Evolutionary conservation across 2,888 invertebrate species (phyloP).

Genomic region (Campoplex capitator): DNA sequence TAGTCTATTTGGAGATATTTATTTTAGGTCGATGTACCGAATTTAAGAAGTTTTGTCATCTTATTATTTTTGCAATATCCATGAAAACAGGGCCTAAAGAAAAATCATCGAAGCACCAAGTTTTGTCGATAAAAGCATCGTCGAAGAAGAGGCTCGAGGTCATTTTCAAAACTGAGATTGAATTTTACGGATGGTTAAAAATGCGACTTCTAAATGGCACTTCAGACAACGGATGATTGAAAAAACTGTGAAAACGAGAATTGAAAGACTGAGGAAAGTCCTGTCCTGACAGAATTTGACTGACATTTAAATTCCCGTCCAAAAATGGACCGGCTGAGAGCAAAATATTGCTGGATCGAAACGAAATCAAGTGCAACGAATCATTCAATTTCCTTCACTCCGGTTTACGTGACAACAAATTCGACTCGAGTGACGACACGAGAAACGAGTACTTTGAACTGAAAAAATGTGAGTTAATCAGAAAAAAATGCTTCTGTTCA

Average conservation of each 20-base stretch:
- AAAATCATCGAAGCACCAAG: conserved; percentile 71
- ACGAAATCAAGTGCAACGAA: neutral
- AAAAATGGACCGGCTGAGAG: neutral
- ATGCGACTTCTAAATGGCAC: conserved; percentile 84
- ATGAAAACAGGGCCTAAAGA: conserved; percentile 82
- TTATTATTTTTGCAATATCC: conserved; percentile 31
- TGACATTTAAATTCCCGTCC: neutral
- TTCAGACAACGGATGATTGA: conserved; percentile 72
- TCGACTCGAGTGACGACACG: neutral
- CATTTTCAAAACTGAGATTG: conserved; percentile 85
- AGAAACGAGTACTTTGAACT: neutral
- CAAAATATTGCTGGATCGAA: neutral
- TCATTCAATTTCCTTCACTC: neutral
- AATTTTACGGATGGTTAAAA: conserved; percentile 87
- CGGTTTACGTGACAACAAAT: neutral
- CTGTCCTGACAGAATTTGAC: neutral
- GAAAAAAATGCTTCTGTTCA: neutral
- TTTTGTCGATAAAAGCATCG: conserved; percentile 64
- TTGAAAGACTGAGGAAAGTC: conserved; percentile 1
- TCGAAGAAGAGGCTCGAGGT: conserved; percentile 76
- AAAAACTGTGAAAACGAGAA: neutral
- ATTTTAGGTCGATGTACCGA: neutral
- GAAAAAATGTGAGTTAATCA: neutral
- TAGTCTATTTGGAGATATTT: neutral
- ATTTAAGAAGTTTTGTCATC: neutral